Base-by-base conservation (phyloP, 2,888 invertebrate species). In the Embidobia sp. region DNA sequence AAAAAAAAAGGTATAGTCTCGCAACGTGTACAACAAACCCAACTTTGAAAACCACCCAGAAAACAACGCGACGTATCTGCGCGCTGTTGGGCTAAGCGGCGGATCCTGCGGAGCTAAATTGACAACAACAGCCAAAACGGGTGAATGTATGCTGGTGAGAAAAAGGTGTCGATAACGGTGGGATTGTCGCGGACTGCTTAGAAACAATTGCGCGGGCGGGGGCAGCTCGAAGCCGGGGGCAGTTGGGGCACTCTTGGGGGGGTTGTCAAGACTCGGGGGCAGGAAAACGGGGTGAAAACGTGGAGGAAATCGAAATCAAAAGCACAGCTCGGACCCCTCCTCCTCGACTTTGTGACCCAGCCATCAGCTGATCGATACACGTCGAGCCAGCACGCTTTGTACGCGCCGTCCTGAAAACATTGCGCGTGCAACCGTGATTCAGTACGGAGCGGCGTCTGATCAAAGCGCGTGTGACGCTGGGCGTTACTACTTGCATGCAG, bases 331-430 rank as follows among this genome's bases (percentile, higher is more conserved):
- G 18, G 7, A 44, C 48, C 70, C 64, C 49, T 49, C 67, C 46
- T 29, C 37, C 79, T 64, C 80, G 73, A 78, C 82, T 83, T 80
- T 83, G 82, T 83, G 85, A 84, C 84, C 84, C 83, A 82, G 84
- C 82, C 84, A 83, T 83, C 85, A 84, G 85, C 85, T 86, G 85
- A 86, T 85, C 85, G 84, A 85, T 85, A 85, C 84, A 84, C 82
- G 83, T 83, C 83, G 83, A 81, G 57, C 44, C 31, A 64, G 51
- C 72, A 33, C 63, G 42, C 16, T 59, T 59, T 81, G 80, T 78
- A 66, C 79, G 63, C 67, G 51, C 83, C 77, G 63, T 78, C 66
- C 82, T 80, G 77, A 84, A 84, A 85, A 85, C 85, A 85, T 83
- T 22, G 80, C 63, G 42, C 57, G 57, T 67, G 67, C 22, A 15